Percentiles rank a stretch among this genome's conserved stretches.
phyloP scores from a whole-genome alignment of 2,797 vertebrate genomes.

The Antennarius maculatus region DNA sequence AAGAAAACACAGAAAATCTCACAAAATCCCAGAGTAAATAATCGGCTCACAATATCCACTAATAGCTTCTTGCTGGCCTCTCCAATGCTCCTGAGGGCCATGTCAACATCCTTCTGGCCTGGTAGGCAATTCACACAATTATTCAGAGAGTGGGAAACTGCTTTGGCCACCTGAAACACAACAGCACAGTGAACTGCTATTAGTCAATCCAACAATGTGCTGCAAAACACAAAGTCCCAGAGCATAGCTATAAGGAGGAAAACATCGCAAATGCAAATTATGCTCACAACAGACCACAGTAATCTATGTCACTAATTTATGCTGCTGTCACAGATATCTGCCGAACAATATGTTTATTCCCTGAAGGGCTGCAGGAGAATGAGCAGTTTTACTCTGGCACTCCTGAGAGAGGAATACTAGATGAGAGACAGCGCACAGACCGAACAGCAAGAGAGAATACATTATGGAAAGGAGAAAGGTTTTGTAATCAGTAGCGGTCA shows the following conservation, averaged over 20 bases:
- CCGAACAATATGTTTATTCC: conserved; percentile 77
- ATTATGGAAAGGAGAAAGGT: conserved; percentile 56
- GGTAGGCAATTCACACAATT: conserved; percentile 99
- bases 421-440: conserved; percentile 49
- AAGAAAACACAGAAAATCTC: not conserved
- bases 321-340: conserved; percentile 76
- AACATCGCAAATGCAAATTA: conserved; percentile 75
- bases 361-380: conserved; percentile 64
- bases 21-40: not conserved
- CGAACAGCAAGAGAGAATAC: conserved; percentile 68
- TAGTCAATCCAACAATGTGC: conserved; percentile 60
- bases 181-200: conserved; percentile 44
- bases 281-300: conserved; percentile 56
- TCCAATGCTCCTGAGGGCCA: conserved; percentile 96
- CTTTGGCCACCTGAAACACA: conserved; percentile 92
- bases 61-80: conserved; percentile 98
- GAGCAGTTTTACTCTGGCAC: conserved; percentile 58
- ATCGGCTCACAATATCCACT: conserved; percentile 89
- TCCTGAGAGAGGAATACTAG: conserved; percentile 60
- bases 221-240: conserved; percentile 42
- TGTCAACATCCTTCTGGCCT: conserved; percentile 98
- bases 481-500: conserved; percentile 57
- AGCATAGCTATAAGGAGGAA: conserved; percentile 39
- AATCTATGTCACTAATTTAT: conserved; percentile 77
- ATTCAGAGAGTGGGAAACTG: conserved; percentile 97